A percentile compares a stretch with the other conserved stretches of the same genome.
phyloP scores from a whole-genome alignment of 2,888 invertebrate genomes.

The Drosophila peninsularis region DNA sequence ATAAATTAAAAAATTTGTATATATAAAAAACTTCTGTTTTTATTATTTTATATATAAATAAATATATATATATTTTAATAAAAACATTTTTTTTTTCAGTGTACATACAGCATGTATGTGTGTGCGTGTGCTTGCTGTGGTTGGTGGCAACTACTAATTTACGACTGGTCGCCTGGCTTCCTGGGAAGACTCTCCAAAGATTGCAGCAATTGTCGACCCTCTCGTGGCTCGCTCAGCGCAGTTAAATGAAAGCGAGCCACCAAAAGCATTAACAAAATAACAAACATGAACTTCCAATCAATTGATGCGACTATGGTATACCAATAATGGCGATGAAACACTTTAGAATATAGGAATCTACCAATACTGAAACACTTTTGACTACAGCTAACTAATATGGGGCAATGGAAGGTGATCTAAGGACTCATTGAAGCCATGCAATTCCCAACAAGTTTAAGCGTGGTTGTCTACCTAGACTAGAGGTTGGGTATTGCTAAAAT shows the following conservation, averaged over 20 bases:
- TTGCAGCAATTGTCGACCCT: slow-evolving; percentile 66
- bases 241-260: slow-evolving; percentile 62
- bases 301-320: slow-evolving; percentile 8
- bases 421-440: too few species aligned
- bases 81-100: slow-evolving; percentile 19
- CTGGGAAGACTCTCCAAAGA: slow-evolving; percentile 69
- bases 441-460: background rate
- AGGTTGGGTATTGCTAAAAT: background rate
- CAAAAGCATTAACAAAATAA: slow-evolving; percentile 47
- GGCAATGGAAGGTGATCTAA: too few species aligned
- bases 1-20: too few species aligned
- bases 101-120: slow-evolving; percentile 5
- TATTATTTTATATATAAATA: too few species aligned
- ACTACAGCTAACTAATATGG: too few species aligned
- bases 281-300: slow-evolving; percentile 9
- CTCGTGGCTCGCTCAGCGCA: slow-evolving; percentile 43
- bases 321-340: slow-evolving; percentile 7
- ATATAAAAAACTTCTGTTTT: too few species aligned
- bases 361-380: background rate
- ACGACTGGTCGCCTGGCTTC: slow-evolving; percentile 54
- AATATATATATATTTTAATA: too few species aligned
- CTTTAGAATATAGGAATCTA: background rate
- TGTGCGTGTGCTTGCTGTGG: slow-evolving; percentile 12
- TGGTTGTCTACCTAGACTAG: background rate
- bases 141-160: slow-evolving; percentile 61